Base-by-base conservation (phyloP, 1,140 invertebrate species). In the Drosophila athabasca region DNA sequence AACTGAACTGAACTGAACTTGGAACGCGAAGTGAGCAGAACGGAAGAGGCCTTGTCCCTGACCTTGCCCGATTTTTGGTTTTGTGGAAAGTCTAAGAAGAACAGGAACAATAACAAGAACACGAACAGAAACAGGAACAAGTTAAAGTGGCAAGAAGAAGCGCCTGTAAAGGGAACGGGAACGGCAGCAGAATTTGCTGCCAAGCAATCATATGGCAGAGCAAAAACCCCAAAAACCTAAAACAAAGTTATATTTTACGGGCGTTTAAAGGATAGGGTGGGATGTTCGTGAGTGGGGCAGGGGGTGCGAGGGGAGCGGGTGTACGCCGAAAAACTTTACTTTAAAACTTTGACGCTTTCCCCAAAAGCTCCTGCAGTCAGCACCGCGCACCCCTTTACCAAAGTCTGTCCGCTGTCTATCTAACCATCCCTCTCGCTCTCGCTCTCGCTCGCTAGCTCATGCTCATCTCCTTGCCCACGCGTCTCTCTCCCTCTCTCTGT, bases 211-310 rank as follows among this genome's bases (percentile, higher is more conserved):
- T 59, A 66, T 60, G 41, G 49, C 46, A n/a, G 19, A 44, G 48
- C 48, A 66, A 78, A 87, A 88, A 88, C 75, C 83, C 79, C 78
- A 87, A 88, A 84, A 88, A 89, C 84, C 83, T 89, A 88, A 88
- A 88, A 89, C 79, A 88, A 88, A 88, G 84, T 88, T 88, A 79
- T 88, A 83, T 83, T 84, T 84, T 85, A 85, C 81, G 75, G 81
- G 76, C 76, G 73, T 67, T 85, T 84, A 85, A 80, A 79, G 71
- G 72, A 11, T 39, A 13, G 35, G 70, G 65, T 17, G 39, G 44
- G 60, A 43, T 7, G 52, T 19, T 35, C 29, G 7, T 6, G 29
- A 24, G 24, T 22, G 41, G 39, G 0, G 17, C 19, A 3, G 22
- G 6, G 31, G 15, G 43, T 55, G 35, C 22, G 58, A 3, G 66